phyloP scores from a whole-genome alignment of 2,113 vertebrate genomes.

The Pseudopipra pipra region DNA sequence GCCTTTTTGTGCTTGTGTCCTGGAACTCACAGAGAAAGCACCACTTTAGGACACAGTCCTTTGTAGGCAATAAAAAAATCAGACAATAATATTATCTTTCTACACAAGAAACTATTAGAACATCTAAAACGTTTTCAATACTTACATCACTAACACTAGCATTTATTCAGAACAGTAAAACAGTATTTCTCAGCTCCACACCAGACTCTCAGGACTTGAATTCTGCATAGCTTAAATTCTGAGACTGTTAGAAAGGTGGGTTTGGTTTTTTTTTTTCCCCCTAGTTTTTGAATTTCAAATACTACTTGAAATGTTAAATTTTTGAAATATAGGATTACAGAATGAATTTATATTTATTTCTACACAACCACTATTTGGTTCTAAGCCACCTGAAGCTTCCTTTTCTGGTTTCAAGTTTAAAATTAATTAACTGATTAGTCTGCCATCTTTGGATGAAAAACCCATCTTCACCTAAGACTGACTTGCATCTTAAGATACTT shows the following conservation, averaged over 20 bases:
- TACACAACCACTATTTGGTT: neutral
- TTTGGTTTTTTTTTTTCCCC: rapidly evolving
- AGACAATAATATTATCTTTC: neutral
- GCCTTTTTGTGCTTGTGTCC: neutral
- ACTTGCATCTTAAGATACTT: neutral
- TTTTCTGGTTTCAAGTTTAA: neutral
- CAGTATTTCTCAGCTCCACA: neutral
- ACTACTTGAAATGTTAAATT: neutral
- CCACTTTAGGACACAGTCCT: neutral
- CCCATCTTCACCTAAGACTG: neutral
- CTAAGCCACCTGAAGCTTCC: neutral
- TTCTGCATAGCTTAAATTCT: neutral
- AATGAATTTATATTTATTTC: neutral
- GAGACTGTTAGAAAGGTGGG: neutral
- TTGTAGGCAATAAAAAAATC: neutral
- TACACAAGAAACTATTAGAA: neutral
- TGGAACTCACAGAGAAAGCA: neutral
- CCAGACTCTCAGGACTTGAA: neutral
- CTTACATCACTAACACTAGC: neutral
- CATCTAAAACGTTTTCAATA: neutral
- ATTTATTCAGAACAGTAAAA: neutral
- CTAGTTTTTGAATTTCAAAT: neutral
- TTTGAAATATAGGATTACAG: neutral
- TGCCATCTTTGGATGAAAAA: neutral
- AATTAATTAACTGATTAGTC: neutral